Conservation (phyloP, 2,113 vertebrate species). For the Bufo gargarizans region DNA sequence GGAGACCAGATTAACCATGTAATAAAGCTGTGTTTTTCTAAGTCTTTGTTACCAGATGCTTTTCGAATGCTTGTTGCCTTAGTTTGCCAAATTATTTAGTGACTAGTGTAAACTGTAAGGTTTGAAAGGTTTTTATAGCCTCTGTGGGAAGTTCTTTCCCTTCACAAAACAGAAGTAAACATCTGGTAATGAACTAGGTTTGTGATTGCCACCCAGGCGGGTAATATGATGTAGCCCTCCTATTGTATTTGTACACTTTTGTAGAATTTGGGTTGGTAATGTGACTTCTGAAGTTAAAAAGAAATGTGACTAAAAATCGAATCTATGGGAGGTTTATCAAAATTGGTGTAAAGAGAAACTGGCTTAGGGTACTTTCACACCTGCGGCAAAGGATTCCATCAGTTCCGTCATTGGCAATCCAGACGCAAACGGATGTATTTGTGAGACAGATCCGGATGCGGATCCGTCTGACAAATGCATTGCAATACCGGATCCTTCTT, state of each 20-base stretch:
- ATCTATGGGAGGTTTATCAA: too few species aligned
- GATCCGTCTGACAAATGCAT: too few species aligned
- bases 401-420: too few species aligned
- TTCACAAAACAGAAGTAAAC: constrained; percentile 52
- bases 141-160: constrained; percentile 49
- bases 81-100: constrained; percentile 55
- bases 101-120: constrained; percentile 50
- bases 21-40: constrained; percentile 27
- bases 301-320: too few species aligned
- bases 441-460: too few species aligned
- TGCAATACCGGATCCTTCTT: too few species aligned
- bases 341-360: too few species aligned
- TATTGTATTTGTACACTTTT: constrained; percentile 39
- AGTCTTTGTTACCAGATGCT: constrained; percentile 48
- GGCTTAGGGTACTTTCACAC: too few species aligned
- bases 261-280: constrained; percentile 26
- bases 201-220: constrained; percentile 43
- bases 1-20: constrained; percentile 32
- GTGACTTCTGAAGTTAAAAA: constrained; percentile 6
- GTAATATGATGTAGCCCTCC: constrained; percentile 24
- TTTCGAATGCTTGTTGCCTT: constrained; percentile 22
- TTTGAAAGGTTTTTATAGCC: constrained; percentile 51
- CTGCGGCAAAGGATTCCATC: too few species aligned
- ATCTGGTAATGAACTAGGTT: constrained; percentile 53
- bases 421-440: too few species aligned